phyloP scores from a whole-genome alignment of 2,888 invertebrate species.

The Parochlus steinenii region DNA sequence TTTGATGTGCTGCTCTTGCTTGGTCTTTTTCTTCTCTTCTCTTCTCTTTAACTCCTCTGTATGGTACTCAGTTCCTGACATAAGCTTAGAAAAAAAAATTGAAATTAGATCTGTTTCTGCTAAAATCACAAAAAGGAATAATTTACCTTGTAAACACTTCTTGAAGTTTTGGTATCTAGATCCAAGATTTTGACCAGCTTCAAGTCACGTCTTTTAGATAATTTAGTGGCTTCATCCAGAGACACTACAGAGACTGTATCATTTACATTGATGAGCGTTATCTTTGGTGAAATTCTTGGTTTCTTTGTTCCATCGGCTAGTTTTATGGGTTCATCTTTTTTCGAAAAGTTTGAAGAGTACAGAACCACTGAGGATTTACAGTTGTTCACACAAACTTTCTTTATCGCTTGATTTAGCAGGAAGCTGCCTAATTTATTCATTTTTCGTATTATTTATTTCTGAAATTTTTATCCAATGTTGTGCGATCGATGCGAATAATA shows the following conservation, averaged over 20 bases:
- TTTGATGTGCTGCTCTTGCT: constrained; percentile 15
- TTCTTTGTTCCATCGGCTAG: no score
- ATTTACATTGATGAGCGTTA: constrained; percentile 46
- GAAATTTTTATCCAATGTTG: no score
- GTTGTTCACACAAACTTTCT: no score
- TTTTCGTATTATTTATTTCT: no score
- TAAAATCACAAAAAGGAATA: background rate
- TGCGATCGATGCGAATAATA: no score
- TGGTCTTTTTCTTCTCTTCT: constrained; percentile 12
- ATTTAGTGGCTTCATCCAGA: constrained; percentile 48
- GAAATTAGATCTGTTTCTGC: background rate
- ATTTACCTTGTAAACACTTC: constrained; percentile 44
- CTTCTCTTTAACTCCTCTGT: constrained; percentile 35
- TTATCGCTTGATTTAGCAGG: no score
- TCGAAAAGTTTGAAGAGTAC: no score
- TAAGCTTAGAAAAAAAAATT: constrained; percentile 30
- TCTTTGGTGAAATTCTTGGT: constrained; percentile 26
- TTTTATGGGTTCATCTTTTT: no score
- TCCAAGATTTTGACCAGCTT: constrained; percentile 53
- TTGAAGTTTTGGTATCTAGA: constrained; percentile 45
- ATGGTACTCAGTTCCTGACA: constrained; percentile 47
- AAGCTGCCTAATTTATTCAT: no score
- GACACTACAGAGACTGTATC: constrained; percentile 41
- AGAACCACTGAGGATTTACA: no score
- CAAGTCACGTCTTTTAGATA: constrained; percentile 49